Evolutionary conservation across 2,797 vertebrate species (phyloP).

Genomic region (Phoeniculus purpureus): DNA sequence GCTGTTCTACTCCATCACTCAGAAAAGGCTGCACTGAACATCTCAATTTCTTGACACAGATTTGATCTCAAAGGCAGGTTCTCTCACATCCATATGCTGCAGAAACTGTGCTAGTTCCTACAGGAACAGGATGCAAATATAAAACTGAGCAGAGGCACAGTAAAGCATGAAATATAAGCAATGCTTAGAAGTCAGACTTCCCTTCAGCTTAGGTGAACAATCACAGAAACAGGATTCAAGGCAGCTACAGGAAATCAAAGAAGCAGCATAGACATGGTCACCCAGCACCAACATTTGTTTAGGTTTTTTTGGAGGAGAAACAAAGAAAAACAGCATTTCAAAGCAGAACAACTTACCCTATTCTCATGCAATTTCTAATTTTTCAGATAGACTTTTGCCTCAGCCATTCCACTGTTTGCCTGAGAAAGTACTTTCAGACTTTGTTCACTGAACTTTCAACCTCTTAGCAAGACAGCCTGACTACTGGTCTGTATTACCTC

Average conservation of each 20-base stretch:
- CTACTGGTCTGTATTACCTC: background rate
- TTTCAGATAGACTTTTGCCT: background rate
- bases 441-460: background rate
- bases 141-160: background rate
- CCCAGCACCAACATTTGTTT: background rate
- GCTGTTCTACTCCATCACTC: no score
- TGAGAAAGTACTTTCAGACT: background rate
- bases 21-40: no score
- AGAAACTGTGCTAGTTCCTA: background rate
- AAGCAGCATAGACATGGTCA: background rate
- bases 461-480: background rate
- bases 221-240: background rate
- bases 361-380: background rate
- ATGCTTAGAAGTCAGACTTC: background rate
- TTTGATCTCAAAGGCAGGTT: background rate
- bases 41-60: background rate
- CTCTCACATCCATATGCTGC: fast-evolving
- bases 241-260: background rate
- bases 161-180: background rate
- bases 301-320: background rate
- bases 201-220: background rate
- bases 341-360: background rate
- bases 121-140: background rate
- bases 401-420: background rate
- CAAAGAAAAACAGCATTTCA: background rate